Base-by-base conservation (phyloP, 2,888 invertebrate species). In the Acanthosepion esculentum region DNA sequence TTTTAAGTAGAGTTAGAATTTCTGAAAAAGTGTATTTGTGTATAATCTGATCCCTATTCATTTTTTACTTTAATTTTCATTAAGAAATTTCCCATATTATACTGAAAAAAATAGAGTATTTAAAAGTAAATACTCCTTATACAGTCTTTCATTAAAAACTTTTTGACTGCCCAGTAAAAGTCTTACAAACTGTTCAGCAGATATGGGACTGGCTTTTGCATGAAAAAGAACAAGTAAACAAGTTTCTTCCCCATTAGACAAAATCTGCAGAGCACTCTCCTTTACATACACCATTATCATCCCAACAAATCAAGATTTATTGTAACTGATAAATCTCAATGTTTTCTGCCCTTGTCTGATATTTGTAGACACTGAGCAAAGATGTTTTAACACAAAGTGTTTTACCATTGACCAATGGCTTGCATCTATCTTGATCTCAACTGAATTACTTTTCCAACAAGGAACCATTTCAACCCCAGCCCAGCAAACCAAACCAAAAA, bases 281-380 rank as follows among this genome's bases (percentile, higher is more conserved):
- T n/a, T 41, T 15, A 15, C 78, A 15, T 12, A 78, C 78, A 78
- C 33, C n/a, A 78, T 78, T n/a, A 78, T 15, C 78, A 78, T 78
- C 15, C 33, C 12, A 78, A 33, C 78, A 78, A 78, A 78, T 18
- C 78, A 78, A 78, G 78, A 78, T 78, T 78, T 78, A 78, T 78
- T 78, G 78, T n/a, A 78, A 78, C 78, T 78, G 78, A 78, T 78
- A 78, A 78, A 78, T 78, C 78, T 78, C 78, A 78, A 78, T 78
- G 33, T 78, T 78, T 78, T 78, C 78, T 78, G n/a, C 33, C n/a
- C 5, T 78, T 33, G n/a, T n/a, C 78, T 33, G 78, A n/a, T 78
- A 78, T 78, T 78, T 78, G 78, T 33, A 33, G 78, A 78, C 78
- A 78, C 18, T 33, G 78, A 33, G n/a, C 78, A 78, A 78, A 78